Base-by-base conservation (phyloP, 2,113 vertebrate genomes). In the Leucopternis melanops region DNA sequence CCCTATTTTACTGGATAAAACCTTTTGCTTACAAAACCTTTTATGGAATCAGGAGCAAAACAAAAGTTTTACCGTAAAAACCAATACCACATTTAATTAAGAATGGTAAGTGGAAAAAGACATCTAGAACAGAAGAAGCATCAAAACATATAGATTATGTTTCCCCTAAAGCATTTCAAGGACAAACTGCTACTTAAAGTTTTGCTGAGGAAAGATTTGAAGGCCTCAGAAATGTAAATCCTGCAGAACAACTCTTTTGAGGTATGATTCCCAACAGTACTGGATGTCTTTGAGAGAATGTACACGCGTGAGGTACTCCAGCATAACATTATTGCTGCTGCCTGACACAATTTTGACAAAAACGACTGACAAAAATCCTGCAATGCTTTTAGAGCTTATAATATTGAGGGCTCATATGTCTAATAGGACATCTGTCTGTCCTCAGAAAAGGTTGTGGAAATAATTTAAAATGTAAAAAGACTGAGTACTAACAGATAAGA, bases 211-310 rank as follows among this genome's bases (percentile, higher is more conserved):
- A 91, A 94, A 89, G 36, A 36, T 88, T 59, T 90, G 86, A 88
- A 71, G 49, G 42, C 47, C 78, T 91, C 50, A 81, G 58, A 95
- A 92, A 89, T 75, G 65, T 81, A 91, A 94, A 94, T 91, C 47
- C 65, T 87, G 70, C 40, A 75, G 44, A 96, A 75, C n/a, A 67
- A 38, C 32, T 84, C 72, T 69, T 95, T 55, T 81, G 50, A 94
- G 87, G 81, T 79, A 67, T 6, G 31, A 92, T 66, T 79, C 55
- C 61, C 58, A 80, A 47, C 0, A 72, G 73, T 74, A 45, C 3
- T 72, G 34, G 42, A 42, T 66, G 63, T 69, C 65, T 92, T 57
- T 44, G 45, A 81, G 27, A 80, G 10, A 81, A 58, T 3, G 7
- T 57, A 40, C 49, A 73, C 13, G 19, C 2, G 0, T 44, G 25